Evolutionary conservation across 1,140 invertebrate species (phyloP).

Genomic region (Trachymyrmex septentrionalis): DNA sequence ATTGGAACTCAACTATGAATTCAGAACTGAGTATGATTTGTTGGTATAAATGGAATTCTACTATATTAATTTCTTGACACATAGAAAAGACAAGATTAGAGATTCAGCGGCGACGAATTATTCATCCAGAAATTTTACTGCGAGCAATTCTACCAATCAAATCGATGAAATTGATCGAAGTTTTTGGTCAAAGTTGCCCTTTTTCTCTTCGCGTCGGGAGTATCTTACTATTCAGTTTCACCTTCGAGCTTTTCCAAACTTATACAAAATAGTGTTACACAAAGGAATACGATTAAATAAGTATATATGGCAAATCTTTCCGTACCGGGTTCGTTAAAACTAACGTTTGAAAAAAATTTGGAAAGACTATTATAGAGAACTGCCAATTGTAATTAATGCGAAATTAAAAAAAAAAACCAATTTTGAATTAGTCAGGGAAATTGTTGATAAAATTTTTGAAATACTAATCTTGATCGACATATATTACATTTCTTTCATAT

Average conservation of each 20-base stretch:
- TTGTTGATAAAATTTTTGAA: background rate
- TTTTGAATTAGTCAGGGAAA: background rate
- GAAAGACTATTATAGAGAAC: too few species aligned
- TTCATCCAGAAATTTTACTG: background rate
- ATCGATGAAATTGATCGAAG: background rate
- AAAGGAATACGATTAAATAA: slow-evolving; percentile 38
- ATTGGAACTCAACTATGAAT: too few species aligned
- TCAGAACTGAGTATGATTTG: too few species aligned
- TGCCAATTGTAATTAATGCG: background rate
- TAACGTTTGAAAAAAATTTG: background rate
- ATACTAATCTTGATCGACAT: background rate
- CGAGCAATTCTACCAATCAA: background rate
- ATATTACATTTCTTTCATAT: background rate
- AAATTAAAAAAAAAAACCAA: background rate
- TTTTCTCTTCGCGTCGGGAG: background rate
- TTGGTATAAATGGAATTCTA: background rate
- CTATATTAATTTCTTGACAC: background rate
- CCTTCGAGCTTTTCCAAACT: slow-evolving; percentile 11
- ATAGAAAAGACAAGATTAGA: background rate
- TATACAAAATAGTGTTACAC: slow-evolving; percentile 32
- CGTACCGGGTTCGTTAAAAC: background rate
- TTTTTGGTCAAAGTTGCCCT: background rate
- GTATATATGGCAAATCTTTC: slow-evolving; percentile 44
- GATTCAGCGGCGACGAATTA: background rate
- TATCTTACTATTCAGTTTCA: slow-evolving; percentile 2